Base-by-base conservation (phyloP, 1,140 invertebrate genomes). In the Phocides pigmalion region DNA sequence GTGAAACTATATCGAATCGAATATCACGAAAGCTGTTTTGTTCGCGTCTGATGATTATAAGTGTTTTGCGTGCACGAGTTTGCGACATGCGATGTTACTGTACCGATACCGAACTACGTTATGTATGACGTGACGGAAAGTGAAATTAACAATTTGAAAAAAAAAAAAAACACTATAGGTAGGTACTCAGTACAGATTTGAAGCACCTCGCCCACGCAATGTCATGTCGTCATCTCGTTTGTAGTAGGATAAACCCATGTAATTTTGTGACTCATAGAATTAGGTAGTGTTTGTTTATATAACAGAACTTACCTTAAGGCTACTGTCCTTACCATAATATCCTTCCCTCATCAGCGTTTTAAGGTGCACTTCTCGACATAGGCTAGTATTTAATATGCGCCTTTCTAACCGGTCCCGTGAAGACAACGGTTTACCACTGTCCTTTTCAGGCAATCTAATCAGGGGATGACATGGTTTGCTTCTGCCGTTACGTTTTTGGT, bases 1-100 rank as follows among this genome's bases (percentile, higher is more conserved):
- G 86, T 89, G 88, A 90, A 90, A 90, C 88, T 87, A 87, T 81
- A 81, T 77, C 88, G 72, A 89, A 90, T 87, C 49, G 70, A 73
- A 70, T 81, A 84, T 81, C 82, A 85, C 79, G 82, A 87, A 84
- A 66, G 66, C 49, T 54, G 73, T 78, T 80, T 77, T 74, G 68
- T 88, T 84, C 81, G 74, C 81, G 76, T 76, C 74, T 74, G 70
- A 68, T 83, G 81, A 79, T 79, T 82, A 80, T 68, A 74, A 69
- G 70, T 74, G 50, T 86, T 83, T 80, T 74, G 76, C 78, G 80
- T 84, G 83, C 77, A 75, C 79, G 79, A 70, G 73, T 72, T 67
- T 68, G 70, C 69, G 76, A 77, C 86, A 85, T 82, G 82, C 83
- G 67, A 82, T 79, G 69, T 69, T 66, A 49, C 42, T 25, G 42